These are phyloP conservation scores for Rhingia rostrata DNA, from an alignment of 2,888 invertebrate genomes.

Conservation along the genomic window DNA sequence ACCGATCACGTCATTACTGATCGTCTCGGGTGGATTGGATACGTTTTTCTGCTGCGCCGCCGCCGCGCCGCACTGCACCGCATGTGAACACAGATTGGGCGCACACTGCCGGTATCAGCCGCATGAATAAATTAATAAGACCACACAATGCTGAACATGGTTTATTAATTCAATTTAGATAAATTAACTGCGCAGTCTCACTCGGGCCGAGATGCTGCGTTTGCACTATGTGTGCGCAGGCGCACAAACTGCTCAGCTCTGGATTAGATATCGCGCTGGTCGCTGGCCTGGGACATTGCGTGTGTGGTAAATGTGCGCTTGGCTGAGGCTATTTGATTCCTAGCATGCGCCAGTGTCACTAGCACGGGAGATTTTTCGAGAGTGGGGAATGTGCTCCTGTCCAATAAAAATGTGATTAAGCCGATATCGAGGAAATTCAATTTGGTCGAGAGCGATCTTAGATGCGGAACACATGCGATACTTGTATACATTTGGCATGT, in stretches of 20 bases:
- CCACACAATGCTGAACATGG: constrained; percentile 83
- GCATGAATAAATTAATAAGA: constrained; percentile 78
- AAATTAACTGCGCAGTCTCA: constrained; percentile 82
- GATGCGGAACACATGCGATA: constrained; percentile 39
- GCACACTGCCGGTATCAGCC: constrained; percentile 71
- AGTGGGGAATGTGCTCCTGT: constrained; percentile 73
- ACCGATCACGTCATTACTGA: constrained; percentile 62
- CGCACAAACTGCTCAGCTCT: neutral
- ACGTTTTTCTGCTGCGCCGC: constrained; percentile 11
- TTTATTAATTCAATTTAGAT: constrained; percentile 84
- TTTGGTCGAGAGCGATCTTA: constrained; percentile 18
- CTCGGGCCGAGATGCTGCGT: constrained; percentile 64
- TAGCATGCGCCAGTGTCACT: constrained; percentile 74
- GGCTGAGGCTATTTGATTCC: constrained; percentile 60
- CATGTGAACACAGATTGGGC: constrained; percentile 52
- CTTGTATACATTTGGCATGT: neutral
- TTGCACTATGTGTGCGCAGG: constrained; percentile 31
- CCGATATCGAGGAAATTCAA: constrained; percentile 34
- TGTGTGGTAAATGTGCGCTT: constrained; percentile 51
- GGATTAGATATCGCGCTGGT: constrained; percentile 51
- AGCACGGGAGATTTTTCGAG: constrained; percentile 52
- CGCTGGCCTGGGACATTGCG: constrained; percentile 56
- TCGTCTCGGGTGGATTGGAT: constrained; percentile 22
- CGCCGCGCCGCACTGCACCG: constrained; percentile 4
- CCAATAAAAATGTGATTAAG: constrained; percentile 73